A percentile compares a stretch with the other conserved stretches of the same genome.
phyloP scores from a whole-genome alignment of 1,140 invertebrate species.

The Copidosoma floridanum region DNA sequence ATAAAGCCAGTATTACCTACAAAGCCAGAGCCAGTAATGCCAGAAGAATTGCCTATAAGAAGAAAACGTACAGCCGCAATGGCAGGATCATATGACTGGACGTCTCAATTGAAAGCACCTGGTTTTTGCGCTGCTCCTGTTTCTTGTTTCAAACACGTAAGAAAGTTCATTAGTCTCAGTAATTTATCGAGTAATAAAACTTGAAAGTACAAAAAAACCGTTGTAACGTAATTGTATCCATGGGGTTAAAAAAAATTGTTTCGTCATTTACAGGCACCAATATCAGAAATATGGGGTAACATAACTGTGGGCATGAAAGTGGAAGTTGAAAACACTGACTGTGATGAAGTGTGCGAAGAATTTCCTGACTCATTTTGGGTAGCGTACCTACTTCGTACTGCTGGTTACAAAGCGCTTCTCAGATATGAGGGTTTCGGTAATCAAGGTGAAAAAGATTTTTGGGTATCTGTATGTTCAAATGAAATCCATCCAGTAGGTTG shows the following conservation, averaged over 20 bases:
- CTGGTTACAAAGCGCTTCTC: conserved; percentile 89
- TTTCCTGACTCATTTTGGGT: conserved; percentile 91
- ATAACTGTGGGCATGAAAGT: conserved; percentile 93
- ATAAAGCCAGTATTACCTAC: conserved; percentile 30
- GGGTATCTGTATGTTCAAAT: conserved; percentile 90
- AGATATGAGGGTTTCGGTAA: conserved; percentile 92
- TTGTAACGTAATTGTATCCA: neutral
- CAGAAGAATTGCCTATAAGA: conserved; percentile 53
- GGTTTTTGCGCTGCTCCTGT: conserved; percentile 85
- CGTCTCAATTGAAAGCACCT: conserved; percentile 69
- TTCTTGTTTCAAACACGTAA: conserved; percentile 83
- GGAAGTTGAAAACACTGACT: conserved; percentile 90
- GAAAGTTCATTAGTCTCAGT: conserved; percentile 26
- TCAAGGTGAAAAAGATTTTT: conserved; percentile 88
- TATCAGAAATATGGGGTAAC: conserved; percentile 90
- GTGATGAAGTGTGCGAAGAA: conserved; percentile 73
- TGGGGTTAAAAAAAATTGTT: neutral
- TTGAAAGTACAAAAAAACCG: conserved; percentile 1
- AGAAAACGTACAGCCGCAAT: conserved; percentile 61
- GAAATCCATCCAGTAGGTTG: conserved; percentile 94
- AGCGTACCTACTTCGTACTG: conserved; percentile 85
- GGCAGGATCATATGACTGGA: conserved; percentile 80
- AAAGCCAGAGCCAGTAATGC: conserved; percentile 47
- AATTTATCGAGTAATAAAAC: neutral
- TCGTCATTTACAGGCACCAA: conserved; percentile 67